Evolutionary conservation across 2,888 invertebrate species (phyloP).

Genomic region (Xestia c-nigrum): DNA sequence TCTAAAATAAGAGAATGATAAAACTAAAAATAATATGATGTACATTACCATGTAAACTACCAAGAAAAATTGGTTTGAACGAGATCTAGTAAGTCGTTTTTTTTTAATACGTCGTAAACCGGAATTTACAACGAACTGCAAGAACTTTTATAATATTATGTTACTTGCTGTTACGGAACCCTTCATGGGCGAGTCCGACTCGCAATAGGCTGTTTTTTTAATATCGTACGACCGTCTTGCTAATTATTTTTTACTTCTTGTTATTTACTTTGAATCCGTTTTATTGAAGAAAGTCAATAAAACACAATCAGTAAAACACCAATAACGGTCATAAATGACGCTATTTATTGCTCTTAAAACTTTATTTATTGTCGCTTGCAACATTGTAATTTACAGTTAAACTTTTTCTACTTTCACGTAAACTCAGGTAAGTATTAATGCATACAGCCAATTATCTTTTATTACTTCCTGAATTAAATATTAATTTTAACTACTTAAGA

Average conservation of each 20-base stretch:
- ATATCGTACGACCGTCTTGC: background rate
- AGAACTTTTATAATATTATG: too few species aligned
- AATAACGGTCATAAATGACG: background rate
- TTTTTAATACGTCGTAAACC: too few species aligned
- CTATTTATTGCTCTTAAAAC: constrained; percentile 36
- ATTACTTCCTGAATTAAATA: constrained; percentile 48
- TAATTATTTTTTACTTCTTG: too few species aligned
- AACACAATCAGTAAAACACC: constrained; percentile 8
- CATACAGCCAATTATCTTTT: constrained; percentile 65
- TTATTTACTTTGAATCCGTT: background rate
- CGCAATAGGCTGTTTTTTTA: too few species aligned
- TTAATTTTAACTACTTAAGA: constrained; percentile 31
- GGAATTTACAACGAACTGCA: too few species aligned
- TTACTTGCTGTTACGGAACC: too few species aligned
- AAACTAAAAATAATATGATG: too few species aligned
- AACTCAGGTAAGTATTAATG: constrained; percentile 51
- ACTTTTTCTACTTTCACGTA: constrained; percentile 69
- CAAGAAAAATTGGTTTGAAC: too few species aligned
- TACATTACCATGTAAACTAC: too few species aligned
- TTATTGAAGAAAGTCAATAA: constrained; percentile 20
- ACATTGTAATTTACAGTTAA: constrained; percentile 64
- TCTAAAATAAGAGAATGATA: too few species aligned
- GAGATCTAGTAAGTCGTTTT: too few species aligned
- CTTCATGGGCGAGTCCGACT: too few species aligned
- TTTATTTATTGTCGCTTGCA: constrained; percentile 60